A percentile compares a stretch with the other conserved stretches of the same genome.
Conservation (phyloP, 2,888 invertebrate species). For the Lasiommata megera region DNA sequence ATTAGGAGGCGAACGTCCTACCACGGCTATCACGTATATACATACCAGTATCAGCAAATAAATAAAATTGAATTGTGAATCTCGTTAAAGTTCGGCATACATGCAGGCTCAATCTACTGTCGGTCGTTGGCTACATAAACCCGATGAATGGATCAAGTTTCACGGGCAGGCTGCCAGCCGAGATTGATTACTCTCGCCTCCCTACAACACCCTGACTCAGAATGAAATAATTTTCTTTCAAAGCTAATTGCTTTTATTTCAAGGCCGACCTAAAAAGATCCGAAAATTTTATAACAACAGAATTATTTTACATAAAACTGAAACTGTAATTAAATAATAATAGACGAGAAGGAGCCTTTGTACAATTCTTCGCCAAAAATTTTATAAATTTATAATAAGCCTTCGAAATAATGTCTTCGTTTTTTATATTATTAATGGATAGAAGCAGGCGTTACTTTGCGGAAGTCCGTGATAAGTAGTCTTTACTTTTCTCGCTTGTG, state of each 20-base stretch:
- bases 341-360: not conserved
- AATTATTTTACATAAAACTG: not conserved
- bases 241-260: slow-evolving; percentile 21
- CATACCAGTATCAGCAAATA: too few species aligned
- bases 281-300: slow-evolving; percentile 2
- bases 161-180: slow-evolving; percentile 30
- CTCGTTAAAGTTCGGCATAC: slow-evolving; percentile 11
- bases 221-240: slow-evolving; percentile 22
- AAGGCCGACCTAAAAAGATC: slow-evolving; percentile 14
- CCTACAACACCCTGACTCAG: slow-evolving; percentile 6
- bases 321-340: slow-evolving; percentile 1
- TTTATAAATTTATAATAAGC: not conserved
- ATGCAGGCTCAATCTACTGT: slow-evolving; percentile 6
- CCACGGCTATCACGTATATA: too few species aligned
- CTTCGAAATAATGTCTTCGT: too few species aligned
- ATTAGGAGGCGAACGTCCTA: too few species aligned
- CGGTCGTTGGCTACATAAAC: slow-evolving; percentile 18
- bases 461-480: too few species aligned
- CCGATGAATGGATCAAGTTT: slow-evolving; percentile 30
- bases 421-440: too few species aligned
- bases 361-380: not conserved
- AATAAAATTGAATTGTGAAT: too few species aligned
- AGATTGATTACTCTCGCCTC: slow-evolving; percentile 30
- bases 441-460: too few species aligned
- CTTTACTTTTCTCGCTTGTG: too few species aligned